Percentiles rank a stretch among this genome's conserved stretches.
Evolutionary conservation across 1,140 invertebrate genomes (phyloP).

Genomic region (Pachyrhynchus sulphureomaculatus): DNA sequence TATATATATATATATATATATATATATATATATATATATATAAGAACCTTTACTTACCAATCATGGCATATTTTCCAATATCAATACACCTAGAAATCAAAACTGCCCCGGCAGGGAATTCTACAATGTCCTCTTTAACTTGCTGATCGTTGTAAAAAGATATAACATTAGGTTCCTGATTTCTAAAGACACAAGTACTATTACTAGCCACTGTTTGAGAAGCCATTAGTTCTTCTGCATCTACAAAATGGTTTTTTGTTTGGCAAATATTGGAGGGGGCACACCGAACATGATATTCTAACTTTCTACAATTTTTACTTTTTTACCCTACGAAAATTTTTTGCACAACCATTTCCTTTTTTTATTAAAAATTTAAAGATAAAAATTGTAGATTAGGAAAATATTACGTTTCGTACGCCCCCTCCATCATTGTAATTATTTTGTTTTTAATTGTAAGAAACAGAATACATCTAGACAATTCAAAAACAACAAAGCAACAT

Average conservation of each 20-base stretch:
- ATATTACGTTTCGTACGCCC: too few relatives aligned
- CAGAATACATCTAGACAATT: too few relatives aligned
- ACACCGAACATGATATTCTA: neutral
- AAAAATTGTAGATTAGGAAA: too few relatives aligned
- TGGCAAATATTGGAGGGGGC: neutral
- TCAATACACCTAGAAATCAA: slow-evolving; percentile 74
- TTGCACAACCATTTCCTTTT: too few relatives aligned
- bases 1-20: too few relatives aligned
- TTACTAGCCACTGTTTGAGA: slow-evolving; percentile 56
- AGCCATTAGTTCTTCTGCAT: slow-evolving; percentile 46
- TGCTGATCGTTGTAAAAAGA: slow-evolving; percentile 77
- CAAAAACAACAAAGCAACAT: too few relatives aligned
- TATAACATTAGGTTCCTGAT: slow-evolving; percentile 75
- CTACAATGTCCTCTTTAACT: slow-evolving; percentile 71
- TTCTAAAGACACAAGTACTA: slow-evolving; percentile 71
- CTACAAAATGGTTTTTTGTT: slow-evolving; percentile 44
- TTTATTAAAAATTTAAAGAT: too few relatives aligned
- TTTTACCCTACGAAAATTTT: too few relatives aligned
- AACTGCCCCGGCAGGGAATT: slow-evolving; percentile 72
- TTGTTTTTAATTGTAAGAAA: too few relatives aligned
- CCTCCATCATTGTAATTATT: too few relatives aligned
- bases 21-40: neutral
- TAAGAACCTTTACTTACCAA: slow-evolving; percentile 46
- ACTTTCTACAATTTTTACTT: too few relatives aligned
- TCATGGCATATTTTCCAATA: slow-evolving; percentile 67